Conservation (phyloP, 2,888 invertebrate species). For the Apodemia hepburni region DNA sequence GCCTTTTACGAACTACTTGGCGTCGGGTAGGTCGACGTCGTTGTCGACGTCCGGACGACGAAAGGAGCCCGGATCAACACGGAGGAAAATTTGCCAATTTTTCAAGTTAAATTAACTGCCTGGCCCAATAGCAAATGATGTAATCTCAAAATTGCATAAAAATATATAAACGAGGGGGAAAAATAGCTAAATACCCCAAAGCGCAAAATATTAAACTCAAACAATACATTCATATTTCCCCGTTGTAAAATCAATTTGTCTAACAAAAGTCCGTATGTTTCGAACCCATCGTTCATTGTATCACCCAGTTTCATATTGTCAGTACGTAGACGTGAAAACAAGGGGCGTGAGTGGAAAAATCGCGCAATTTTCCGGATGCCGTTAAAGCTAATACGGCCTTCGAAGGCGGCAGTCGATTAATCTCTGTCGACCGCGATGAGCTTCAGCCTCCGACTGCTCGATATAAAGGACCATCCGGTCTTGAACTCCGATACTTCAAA, state of each 20-base stretch:
- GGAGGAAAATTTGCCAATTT: too few relatives aligned
- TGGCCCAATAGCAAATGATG: too few relatives aligned
- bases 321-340: constrained; percentile 59
- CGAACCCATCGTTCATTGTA: constrained; percentile 45
- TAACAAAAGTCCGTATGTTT: constrained; percentile 25
- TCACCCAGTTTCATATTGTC: constrained; percentile 52
- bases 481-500: constrained; percentile 47
- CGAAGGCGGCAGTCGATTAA: constrained; percentile 65
- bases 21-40: too few relatives aligned
- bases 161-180: too few relatives aligned
- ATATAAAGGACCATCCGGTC: constrained; percentile 54
- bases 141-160: too few relatives aligned
- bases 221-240: constrained; percentile 10
- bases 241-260: constrained; percentile 18
- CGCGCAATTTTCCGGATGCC: constrained; percentile 73
- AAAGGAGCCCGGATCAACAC: too few relatives aligned
- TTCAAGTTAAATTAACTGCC: too few relatives aligned
- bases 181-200: background rate
- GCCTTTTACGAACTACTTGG: too few relatives aligned
- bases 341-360: constrained; percentile 66
- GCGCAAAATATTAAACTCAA: background rate
- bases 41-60: too few relatives aligned
- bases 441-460: constrained; percentile 54
- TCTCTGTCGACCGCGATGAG: constrained; percentile 70
- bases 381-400: constrained; percentile 72